Conservation (phyloP, 2,797 vertebrate genomes). For the Lepilemur septentrionalis region DNA sequence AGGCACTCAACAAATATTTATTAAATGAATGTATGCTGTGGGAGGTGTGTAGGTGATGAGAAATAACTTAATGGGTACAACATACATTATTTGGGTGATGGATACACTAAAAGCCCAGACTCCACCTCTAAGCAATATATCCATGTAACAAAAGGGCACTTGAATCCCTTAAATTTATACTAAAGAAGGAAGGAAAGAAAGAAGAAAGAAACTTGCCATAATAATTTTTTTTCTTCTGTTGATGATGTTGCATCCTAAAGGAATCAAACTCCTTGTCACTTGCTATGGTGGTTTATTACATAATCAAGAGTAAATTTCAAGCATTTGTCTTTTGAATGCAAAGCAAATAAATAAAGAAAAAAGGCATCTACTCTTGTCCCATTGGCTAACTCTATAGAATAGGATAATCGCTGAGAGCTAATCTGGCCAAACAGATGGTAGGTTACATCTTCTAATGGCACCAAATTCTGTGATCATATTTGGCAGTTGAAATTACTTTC, state of each 20-base stretch:
- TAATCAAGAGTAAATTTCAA: not conserved
- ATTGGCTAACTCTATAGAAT: not conserved
- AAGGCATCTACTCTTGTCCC: not conserved
- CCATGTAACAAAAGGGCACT: not conserved
- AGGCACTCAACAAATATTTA: not conserved
- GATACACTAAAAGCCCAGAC: not conserved
- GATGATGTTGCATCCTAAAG: not conserved
- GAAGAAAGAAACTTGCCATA: not conserved
- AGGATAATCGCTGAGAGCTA: not conserved
- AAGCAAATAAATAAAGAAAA: constrained; percentile 19
- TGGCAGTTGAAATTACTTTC: not conserved
- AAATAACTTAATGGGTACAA: not conserved
- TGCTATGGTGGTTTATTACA: constrained; percentile 1
- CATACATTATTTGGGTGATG: not conserved
- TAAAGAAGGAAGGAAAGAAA: not conserved
- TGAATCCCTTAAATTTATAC: not conserved
- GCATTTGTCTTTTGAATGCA: not conserved
- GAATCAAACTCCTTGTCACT: constrained; percentile 12
- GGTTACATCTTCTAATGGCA: not conserved
- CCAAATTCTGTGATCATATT: not conserved
- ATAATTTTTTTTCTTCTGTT: not conserved
- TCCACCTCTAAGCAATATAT: not conserved
- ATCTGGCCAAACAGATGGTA: not conserved
- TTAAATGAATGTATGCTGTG: not conserved
- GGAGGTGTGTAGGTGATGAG: not conserved